phyloP scores from a whole-genome alignment of 2,113 vertebrate species.

The Hiodon tergisus region DNA sequence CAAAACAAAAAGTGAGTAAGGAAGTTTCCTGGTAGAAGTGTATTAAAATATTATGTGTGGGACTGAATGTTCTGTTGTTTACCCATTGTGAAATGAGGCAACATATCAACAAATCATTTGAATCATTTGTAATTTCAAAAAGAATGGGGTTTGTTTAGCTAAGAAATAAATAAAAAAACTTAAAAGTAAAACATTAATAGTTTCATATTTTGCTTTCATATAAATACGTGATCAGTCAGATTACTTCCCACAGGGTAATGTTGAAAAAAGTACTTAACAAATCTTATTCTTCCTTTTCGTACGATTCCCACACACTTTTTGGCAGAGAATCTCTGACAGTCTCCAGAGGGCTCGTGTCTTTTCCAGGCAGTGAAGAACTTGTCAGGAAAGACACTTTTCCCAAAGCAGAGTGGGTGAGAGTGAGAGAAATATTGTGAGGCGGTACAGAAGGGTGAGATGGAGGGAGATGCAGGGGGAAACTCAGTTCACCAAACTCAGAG shows the following conservation, averaged over 20 bases:
- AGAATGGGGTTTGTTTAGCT: background rate
- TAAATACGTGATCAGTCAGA: constrained; percentile 64
- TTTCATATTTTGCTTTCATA: constrained; percentile 44
- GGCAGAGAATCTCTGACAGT: constrained; percentile 87
- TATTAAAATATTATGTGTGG: background rate
- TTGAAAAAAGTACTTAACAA: constrained; percentile 14
- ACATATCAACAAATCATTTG: too few relatives aligned
- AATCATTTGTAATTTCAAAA: too few relatives aligned
- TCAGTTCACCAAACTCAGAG: constrained; percentile 7
- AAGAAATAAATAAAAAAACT: background rate
- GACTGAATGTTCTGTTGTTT: too few relatives aligned
- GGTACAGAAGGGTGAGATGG: background rate
- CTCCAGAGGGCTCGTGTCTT: constrained; percentile 84
- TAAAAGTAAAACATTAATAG: constrained; percentile 17
- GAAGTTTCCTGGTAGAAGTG: background rate
- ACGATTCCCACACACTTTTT: constrained; percentile 88
- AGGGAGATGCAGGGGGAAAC: background rate
- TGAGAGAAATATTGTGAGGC: background rate
- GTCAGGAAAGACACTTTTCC: constrained; percentile 92
- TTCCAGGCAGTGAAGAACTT: constrained; percentile 91
- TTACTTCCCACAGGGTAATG: constrained; percentile 75
- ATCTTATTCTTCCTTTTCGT: constrained; percentile 67
- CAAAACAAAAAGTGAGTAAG: background rate
- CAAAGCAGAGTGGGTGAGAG: constrained; percentile 70
- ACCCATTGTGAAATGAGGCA: too few relatives aligned